Base-by-base conservation (phyloP, 2,113 vertebrate genomes). In the Castor canadensis region DNA sequence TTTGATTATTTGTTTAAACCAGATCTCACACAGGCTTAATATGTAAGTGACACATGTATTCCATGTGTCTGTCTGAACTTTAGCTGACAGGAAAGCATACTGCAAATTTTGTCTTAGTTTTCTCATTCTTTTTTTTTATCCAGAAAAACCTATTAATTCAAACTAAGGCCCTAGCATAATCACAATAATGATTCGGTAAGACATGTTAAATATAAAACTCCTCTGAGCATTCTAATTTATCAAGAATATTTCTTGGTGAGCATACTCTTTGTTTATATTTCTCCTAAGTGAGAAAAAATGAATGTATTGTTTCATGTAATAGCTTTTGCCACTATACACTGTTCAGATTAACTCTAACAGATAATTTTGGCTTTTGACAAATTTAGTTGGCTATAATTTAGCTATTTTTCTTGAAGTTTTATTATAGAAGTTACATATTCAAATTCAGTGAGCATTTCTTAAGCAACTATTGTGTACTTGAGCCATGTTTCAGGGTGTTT, bases 1-100 rank as follows among this genome's bases (percentile, higher is more conserved):
- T 97, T 94, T 94, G 93, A 94, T 97, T 97, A 95, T 97, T 98
- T 97, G 91, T 96, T 97, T 96, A 94, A 97, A 96, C 88, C 93
- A 94, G 83, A 92, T 89, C 92, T 97, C 96, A 96, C 38, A n/a
- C 28, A 91, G 84, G 40, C 87, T 96, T 96, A 45, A 91, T 75
- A 93, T 85, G 69, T 87, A 92, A 60, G 19, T 91, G 93, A 94
- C 87, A 66, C 76, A 60, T 88, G 79, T 69, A 19, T 62, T 95
- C 43, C 22, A 7, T 54, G 32, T 93, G 32, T 95, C 76, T 84
- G 77, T 79, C 84, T 91, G 93, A 89, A 85, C 17, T 84, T 43
- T 6, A 64, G 71, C 52, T 26, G 94, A 76, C 58, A 45, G 62
- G 82, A 95, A 86, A 62, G 3, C 8, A 26, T 0, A 58, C 49